Evolutionary conservation across 2,888 invertebrate genomes (phyloP).

Genomic region (Sesia bembeciformis): DNA sequence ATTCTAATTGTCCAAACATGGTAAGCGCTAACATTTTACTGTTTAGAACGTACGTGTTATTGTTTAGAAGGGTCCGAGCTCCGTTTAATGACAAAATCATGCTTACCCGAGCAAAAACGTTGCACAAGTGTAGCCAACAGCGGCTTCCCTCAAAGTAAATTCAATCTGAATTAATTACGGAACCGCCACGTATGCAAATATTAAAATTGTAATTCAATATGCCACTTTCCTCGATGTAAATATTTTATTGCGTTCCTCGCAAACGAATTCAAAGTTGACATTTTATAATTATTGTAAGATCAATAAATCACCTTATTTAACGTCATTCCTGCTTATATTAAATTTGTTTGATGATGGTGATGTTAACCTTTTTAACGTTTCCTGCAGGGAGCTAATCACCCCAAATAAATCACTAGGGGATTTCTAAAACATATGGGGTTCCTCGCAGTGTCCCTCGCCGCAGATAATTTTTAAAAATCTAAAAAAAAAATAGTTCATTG

Average conservation of each 20-base stretch:
- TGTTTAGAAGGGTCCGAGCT: conserved; percentile 25
- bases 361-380: too few relatives aligned
- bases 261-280: not conserved
- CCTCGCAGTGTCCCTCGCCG: too few relatives aligned
- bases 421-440: too few relatives aligned
- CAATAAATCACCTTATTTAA: too few relatives aligned
- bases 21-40: not conserved
- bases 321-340: too few relatives aligned
- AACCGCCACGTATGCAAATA: not conserved
- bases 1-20: not conserved
- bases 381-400: too few relatives aligned
- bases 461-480: too few relatives aligned
- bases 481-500: too few relatives aligned
- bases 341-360: too few relatives aligned
- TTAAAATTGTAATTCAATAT: conserved; percentile 1
- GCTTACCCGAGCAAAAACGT: conserved; percentile 40
- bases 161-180: conserved; percentile 33
- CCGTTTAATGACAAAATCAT: conserved; percentile 22
- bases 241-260: not conserved
- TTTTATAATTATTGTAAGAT: not conserved
- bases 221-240: not conserved
- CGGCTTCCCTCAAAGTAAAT: conserved; percentile 24
- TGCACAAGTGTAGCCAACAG: conserved; percentile 17
- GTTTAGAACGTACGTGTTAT: not conserved
- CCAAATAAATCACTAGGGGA: too few relatives aligned